These are phyloP conservation scores for Epizoanthus fatuus DNA, from an alignment of 92 coral and sea anemone species.

Conservation along the genomic window DNA sequence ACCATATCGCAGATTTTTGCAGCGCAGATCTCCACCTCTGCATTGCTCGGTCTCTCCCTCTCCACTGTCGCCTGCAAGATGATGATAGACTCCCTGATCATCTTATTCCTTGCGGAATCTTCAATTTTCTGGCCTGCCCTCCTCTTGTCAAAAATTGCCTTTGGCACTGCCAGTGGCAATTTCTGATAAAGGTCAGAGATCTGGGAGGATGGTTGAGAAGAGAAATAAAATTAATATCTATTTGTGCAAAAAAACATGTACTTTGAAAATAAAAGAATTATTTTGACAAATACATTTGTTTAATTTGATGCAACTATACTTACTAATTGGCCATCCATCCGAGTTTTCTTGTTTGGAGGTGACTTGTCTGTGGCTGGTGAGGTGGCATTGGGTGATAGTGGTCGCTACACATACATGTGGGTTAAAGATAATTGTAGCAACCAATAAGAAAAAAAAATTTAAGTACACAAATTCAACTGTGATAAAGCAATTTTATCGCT, in stretches of 20 bases:
- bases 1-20: slow-evolving; percentile 5
- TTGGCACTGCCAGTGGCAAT: slow-evolving; percentile 16
- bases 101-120: background rate
- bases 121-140: slow-evolving; percentile 2
- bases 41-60: slow-evolving; percentile 15
- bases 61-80: background rate
- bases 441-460: background rate
- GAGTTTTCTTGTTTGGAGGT: slow-evolving; percentile 12
- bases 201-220: slow-evolving; percentile 6
- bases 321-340: slow-evolving; percentile 8
- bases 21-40: slow-evolving; percentile 1
- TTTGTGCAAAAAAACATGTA: slow-evolving; percentile 5
- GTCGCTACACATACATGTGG: slow-evolving; percentile 15
- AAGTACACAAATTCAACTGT: slow-evolving; percentile 10
- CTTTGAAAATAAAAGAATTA: slow-evolving; percentile 1
- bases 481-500: slow-evolving; percentile 1
- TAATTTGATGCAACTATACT: slow-evolving; percentile 5
- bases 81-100: slow-evolving; percentile 9
- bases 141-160: slow-evolving; percentile 18
- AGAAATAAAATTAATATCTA: slow-evolving; percentile 5
- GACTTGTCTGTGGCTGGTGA: slow-evolving; percentile 8
- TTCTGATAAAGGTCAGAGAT: slow-evolving; percentile 20
- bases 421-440: background rate
- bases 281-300: slow-evolving; percentile 15
- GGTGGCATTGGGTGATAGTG: background rate